Percentiles rank a stretch among this genome's conserved stretches.
These are phyloP conservation scores for Oxystoma pomonae DNA, from an alignment of 2,888 invertebrate genomes.

Conservation along the genomic window DNA sequence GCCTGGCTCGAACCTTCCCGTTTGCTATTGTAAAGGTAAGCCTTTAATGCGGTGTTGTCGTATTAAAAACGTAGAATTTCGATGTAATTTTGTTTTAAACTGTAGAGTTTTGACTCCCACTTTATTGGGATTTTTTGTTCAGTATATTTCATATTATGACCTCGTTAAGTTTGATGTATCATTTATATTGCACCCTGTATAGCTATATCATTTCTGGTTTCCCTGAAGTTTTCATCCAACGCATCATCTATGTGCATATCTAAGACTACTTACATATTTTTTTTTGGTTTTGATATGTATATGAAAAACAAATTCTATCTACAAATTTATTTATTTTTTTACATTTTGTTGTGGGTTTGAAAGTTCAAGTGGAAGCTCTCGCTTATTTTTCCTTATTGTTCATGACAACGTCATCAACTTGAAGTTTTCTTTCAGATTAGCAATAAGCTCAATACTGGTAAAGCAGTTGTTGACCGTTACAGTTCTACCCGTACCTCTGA, in stretches of 20 bases:
- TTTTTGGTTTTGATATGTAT: conserved; percentile 8
- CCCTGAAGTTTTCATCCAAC: conserved; percentile 7
- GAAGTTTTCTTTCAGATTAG: conserved; percentile 9
- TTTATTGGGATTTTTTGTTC: too few relatives aligned
- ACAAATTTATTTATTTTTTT: conserved; percentile 12
- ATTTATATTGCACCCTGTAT: too few relatives aligned
- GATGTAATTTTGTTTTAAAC: too few relatives aligned
- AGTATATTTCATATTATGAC: too few relatives aligned
- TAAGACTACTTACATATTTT: conserved; percentile 25
- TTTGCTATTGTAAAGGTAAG: too few relatives aligned
- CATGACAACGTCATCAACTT: conserved; percentile 25
- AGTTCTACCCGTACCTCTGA: conserved; percentile 21
- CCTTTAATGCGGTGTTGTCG: too few relatives aligned
- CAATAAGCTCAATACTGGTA: conserved; percentile 6
- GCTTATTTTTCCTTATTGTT: conserved; percentile 27
- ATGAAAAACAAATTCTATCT: not conserved
- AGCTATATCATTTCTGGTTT: conserved; percentile 28
- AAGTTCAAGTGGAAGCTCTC: conserved; percentile 15
- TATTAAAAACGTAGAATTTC: too few relatives aligned
- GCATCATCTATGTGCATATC: conserved; percentile 10
- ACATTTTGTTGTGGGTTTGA: not conserved
- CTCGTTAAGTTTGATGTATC: too few relatives aligned
- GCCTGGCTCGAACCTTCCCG: too few relatives aligned
- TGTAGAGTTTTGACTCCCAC: too few relatives aligned
- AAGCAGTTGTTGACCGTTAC: conserved; percentile 24